Conservation (phyloP, 2,888 invertebrate species). For the Calameuta filiformis region DNA sequence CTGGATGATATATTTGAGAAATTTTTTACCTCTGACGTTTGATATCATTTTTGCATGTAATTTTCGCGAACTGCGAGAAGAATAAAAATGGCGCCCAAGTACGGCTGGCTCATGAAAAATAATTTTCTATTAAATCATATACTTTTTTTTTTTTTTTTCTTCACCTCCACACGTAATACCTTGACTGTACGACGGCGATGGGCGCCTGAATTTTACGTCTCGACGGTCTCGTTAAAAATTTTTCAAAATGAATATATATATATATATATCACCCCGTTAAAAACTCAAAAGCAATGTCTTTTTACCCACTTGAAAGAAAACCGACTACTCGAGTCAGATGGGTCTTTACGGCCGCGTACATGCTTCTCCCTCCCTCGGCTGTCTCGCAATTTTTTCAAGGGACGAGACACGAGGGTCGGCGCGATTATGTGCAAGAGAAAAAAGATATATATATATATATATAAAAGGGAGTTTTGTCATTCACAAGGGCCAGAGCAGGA, state of each 20-base stretch:
- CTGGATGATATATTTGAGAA: neutral
- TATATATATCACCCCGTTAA: too few relatives aligned
- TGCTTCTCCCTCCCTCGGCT: neutral
- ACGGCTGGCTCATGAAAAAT: neutral
- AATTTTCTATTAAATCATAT: neutral
- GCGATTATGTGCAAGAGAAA: neutral
- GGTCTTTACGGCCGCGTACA: neutral
- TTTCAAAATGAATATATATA: too few relatives aligned
- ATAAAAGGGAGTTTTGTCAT: neutral
- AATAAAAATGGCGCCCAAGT: neutral
- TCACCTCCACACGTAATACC: neutral
- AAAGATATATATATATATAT: neutral
- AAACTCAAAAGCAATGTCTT: too few relatives aligned
- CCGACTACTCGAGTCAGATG: neutral
- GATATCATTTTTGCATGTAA: neutral
- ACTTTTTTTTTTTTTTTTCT: neutral
- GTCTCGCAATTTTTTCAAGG: neutral
- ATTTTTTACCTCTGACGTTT: neutral
- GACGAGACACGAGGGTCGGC: neutral
- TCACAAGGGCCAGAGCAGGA: neutral
- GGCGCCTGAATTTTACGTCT: neutral
- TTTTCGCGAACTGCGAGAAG: neutral
- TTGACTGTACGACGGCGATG: neutral
- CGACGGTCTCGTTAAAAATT: neutral
- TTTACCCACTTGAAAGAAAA: too few relatives aligned